A percentile compares a stretch with the other conserved stretches of the same genome.
These are phyloP conservation scores for Drosophila pegasa DNA, from an alignment of 2,888 invertebrate species.

Conservation along the genomic window DNA sequence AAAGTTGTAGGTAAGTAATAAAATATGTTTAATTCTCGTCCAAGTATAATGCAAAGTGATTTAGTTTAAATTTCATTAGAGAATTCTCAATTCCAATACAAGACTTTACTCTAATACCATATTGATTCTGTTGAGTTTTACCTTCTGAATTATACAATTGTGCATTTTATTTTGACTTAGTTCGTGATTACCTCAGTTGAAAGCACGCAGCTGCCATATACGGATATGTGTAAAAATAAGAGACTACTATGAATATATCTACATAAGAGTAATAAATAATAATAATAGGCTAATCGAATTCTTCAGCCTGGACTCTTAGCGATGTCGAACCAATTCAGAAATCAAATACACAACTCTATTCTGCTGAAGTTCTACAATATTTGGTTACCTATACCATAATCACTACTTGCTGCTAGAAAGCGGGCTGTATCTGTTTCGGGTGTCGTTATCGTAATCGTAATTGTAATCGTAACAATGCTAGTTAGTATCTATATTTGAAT, in stretches of 20 bases:
- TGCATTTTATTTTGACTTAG: constrained; percentile 31
- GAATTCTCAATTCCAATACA: constrained; percentile 71
- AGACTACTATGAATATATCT: neutral
- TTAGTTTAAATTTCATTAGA: constrained; percentile 50
- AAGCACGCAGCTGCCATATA: constrained; percentile 28
- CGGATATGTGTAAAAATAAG: neutral
- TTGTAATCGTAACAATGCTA: constrained; percentile 57
- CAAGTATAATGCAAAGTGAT: constrained; percentile 38
- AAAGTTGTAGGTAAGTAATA: constrained; percentile 79
- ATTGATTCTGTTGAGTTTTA: constrained; percentile 28
- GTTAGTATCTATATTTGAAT: constrained; percentile 70
- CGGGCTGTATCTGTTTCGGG: constrained; percentile 41
- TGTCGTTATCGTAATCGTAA: constrained; percentile 34
- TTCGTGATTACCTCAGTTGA: constrained; percentile 38
- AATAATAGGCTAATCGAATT: constrained; percentile 3
- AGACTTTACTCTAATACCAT: constrained; percentile 37
- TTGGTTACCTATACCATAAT: constrained; percentile 73
- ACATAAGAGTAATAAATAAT: neutral
- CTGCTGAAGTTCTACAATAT: constrained; percentile 50
- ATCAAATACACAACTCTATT: constrained; percentile 24
- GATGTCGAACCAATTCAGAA: constrained; percentile 44
- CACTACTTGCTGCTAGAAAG: constrained; percentile 79
- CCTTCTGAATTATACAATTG: constrained; percentile 26
- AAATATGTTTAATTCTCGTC: constrained; percentile 68
- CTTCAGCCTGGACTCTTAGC: constrained; percentile 7